Base-by-base conservation (phyloP, 2,797 vertebrate genomes). In the Pyrocephalus nanus region DNA sequence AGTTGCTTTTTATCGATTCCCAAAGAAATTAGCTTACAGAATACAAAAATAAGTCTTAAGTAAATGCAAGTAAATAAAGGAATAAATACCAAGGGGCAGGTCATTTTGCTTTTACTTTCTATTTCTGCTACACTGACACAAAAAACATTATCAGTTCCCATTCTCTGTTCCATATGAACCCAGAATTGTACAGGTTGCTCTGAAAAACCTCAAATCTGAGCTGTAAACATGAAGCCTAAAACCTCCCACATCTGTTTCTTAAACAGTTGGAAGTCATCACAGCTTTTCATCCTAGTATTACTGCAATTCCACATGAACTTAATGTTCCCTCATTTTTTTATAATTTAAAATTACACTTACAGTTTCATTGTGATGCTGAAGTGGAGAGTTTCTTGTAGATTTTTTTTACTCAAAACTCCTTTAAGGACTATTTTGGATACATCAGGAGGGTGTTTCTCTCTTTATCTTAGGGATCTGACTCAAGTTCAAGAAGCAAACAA, bases 1-100 rank as follows among this genome's bases (percentile, higher is more conserved):
- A 95, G 83, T 87, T 86, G 23, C 78, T 96, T 93, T 94, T 95
- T 95, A 86, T 79, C 38, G 86, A 51, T 88, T 95, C 83, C 74
- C 86, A 93, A 89, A 73, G 92, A 90, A 93, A 86, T 95, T 77
- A 94, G 30, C 43, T 93, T 74, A 87, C 14, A 82, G 64, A 76
- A 67, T 75, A 87, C 20, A 89, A 95, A 96, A 94, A 85, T 62
- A 94, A 92, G 7, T 19, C 42, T 50, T 42, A 66, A 89, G 54
- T 61, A 90, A 86, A 87, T 42, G 22, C 77, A 90, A 95, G 47
- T 72, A 94, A 94, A 94, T 76, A 87, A 81, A 88, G 54, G 4
- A 74, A 75, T 65, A 74, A 42, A 82, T 86, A 54, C 25, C 71
- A 90, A 77, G 47, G 42, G 47, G 20, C 20, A 45, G 15, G 40